Evolutionary conservation across 1,140 invertebrate species (phyloP), one percentile per base, ranked within the genome.

Genomic region (Saxidomus purpurata): DNA sequence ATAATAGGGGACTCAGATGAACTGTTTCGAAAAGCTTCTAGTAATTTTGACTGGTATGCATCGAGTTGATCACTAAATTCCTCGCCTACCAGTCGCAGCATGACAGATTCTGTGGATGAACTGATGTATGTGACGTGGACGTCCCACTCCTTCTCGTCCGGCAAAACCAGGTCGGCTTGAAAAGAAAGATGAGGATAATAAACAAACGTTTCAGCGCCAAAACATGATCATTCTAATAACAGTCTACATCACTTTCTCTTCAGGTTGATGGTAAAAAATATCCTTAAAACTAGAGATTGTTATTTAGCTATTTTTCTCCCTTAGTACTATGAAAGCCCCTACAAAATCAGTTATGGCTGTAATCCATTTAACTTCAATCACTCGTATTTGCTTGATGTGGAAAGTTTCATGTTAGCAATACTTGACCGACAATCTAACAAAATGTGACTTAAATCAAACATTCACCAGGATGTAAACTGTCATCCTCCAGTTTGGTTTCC

Each of bases 121-220:
- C 80, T 88, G 0, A 91, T 67, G 71, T 81, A 92, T 0, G 90
- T 89, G 1, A 92, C 87, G 55, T 90, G 82, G 8, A 92, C 91
- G 52, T 92, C 90, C 88, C 90, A 81, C 36, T 86, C 85, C 4
- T 86, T 84, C 0, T 91, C 90, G 13, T 84, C 90, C 19, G 91
- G 91, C 25, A 91, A 63, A 25, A 47, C 19, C 19, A 91, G 59
- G 17, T 81, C 77, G 25, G 40, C 91, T 91, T 52, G 9, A 89
- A 86, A 76, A 36, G 40, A n/a, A n/a, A n/a, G n/a, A n/a, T n/a
- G n/a, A n/a, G n/a, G n/a, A 31, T 8, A 67, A 31, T 15, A 11
- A 67, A 13, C 25, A 25, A 52, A 11, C 9, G n/a, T n/a, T n/a
- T 22, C 9, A 52, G 22, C 22, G 49, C 9, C 9, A 8, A 61